Percentiles rank a stretch among this genome's conserved stretches.
Evolutionary conservation across 1,140 invertebrate species (phyloP).

Genomic region (Helicoverpa zea): DNA sequence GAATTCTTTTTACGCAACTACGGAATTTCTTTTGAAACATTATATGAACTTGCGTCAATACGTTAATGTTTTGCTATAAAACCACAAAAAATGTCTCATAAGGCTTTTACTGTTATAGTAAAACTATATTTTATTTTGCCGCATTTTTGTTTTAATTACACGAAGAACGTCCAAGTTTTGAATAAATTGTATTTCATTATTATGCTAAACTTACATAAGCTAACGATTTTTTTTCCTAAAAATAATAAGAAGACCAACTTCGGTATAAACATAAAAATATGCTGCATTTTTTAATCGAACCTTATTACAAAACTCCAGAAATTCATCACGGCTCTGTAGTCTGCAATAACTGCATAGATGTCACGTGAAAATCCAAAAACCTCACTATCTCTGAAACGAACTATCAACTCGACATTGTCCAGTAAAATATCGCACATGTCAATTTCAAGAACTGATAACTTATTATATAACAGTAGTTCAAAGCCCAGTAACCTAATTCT

Average conservation of each 20-base stretch:
- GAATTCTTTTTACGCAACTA: conserved; percentile 35
- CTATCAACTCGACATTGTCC: neutral
- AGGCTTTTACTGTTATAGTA: neutral
- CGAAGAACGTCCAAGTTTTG: too few species aligned
- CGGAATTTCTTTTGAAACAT: conserved; percentile 7
- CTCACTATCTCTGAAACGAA: neutral
- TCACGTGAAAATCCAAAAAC: neutral
- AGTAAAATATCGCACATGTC: neutral
- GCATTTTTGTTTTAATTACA: too few species aligned
- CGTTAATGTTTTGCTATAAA: neutral
- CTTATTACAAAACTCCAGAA: too few species aligned
- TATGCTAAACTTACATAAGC: too few species aligned
- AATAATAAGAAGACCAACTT: too few species aligned
- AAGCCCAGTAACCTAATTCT: conserved; percentile 45
- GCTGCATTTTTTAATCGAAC: too few species aligned
- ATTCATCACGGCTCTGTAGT: too few species aligned
- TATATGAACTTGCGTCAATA: conserved; percentile 9
- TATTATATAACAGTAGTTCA: conserved; percentile 41
- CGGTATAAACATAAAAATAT: too few species aligned
- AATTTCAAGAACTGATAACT: conserved; percentile 23
- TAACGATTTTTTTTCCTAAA: too few species aligned
- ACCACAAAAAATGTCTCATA: neutral
- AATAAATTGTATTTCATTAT: too few species aligned
- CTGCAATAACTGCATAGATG: too few species aligned
- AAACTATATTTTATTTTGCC: neutral